Evolutionary conservation across 2,797 vertebrate genomes (phyloP), one percentile per base, ranked within the genome.

Genomic region (Dromococcyx pavoninus): DNA sequence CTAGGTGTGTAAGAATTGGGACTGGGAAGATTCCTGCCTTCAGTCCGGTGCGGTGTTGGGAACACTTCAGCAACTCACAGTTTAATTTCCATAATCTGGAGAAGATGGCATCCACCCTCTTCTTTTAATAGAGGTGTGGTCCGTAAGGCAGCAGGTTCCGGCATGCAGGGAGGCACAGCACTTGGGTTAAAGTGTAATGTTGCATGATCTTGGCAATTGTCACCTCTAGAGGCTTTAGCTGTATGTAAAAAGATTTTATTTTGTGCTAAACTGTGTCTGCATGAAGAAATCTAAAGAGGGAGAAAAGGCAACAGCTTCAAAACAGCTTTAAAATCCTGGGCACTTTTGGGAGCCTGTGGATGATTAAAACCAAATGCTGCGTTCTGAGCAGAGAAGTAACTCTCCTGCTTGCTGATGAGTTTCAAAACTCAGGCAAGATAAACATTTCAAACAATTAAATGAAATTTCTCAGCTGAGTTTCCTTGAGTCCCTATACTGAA

Each of bases 91-190:
- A 88, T 95, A 94, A 77, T 30, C 44, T 84, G 76, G 65, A 85
- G 80, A n/a, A 91, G 83, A 53, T 53, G 60, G 88, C 72, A 96
- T 89, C 92, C 92, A 94, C 91, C 91, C 87, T 88, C 73, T 30
- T 67, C 61, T 79, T 71, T 73, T 65, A 79, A 25, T 8, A 93
- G 94, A 96, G 95, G 95, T 95, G 95, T 96, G 95, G 95, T 88
- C 89, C 74, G 0, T 71, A 65, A 73, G 71, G 74, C 28, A 11
- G 94, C 95, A 95, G 95, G 95, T 90, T 86, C 89, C 9, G 0
- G 70, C 92, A 88, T 23, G 94, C 82, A 91, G 85, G 1, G 11
- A 94, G 91, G 67, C 88, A 61, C 30, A 28, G 91, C 69, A 71
- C 64, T 76, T 58, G 64, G 66, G 33, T 90, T 74, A n/a, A 86